These are phyloP conservation scores for Metridium senile DNA, from an alignment of 92 coral and sea anemone species.

Conservation along the genomic window DNA sequence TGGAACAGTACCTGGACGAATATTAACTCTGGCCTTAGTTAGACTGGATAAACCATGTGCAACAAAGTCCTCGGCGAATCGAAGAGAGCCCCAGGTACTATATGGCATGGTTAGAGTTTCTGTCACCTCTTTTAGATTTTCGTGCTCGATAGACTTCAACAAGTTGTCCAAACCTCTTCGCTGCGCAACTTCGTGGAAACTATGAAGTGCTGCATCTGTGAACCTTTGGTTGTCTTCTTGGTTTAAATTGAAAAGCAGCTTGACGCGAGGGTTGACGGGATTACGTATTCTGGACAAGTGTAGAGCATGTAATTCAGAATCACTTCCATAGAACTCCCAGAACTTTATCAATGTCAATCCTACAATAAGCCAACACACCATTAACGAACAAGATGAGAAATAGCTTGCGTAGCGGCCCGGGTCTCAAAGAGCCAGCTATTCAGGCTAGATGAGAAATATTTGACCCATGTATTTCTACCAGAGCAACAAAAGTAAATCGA, in stretches of 20 bases:
- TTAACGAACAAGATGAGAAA: not conserved
- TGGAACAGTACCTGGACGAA: conserved; percentile 77
- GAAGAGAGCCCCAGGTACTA: conserved; percentile 69
- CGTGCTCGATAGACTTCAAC: conserved; percentile 48
- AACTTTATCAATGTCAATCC: conserved; percentile 61
- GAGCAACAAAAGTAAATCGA: no score
- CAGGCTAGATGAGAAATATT: no score
- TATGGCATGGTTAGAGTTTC: conserved; percentile 70
- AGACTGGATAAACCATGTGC: conserved; percentile 39
- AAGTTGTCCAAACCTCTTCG: conserved; percentile 74
- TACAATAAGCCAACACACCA: not conserved
- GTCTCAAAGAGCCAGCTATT: no score
- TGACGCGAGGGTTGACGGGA: conserved; percentile 12
- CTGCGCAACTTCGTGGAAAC: conserved; percentile 82
- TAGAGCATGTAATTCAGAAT: conserved; percentile 34
- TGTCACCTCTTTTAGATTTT: conserved; percentile 55
- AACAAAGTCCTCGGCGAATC: conserved; percentile 87
- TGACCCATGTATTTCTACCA: no score
- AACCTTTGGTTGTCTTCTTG: conserved; percentile 56
- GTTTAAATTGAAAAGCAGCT: conserved; percentile 19
- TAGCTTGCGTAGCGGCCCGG: no score
- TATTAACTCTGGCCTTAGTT: conserved; percentile 59
- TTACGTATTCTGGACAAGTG: conserved; percentile 19
- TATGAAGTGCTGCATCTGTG: conserved; percentile 82
- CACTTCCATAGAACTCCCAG: conserved; percentile 56